Conservation (phyloP, 2,113 vertebrate genomes). For the Coracopsis vasa region DNA sequence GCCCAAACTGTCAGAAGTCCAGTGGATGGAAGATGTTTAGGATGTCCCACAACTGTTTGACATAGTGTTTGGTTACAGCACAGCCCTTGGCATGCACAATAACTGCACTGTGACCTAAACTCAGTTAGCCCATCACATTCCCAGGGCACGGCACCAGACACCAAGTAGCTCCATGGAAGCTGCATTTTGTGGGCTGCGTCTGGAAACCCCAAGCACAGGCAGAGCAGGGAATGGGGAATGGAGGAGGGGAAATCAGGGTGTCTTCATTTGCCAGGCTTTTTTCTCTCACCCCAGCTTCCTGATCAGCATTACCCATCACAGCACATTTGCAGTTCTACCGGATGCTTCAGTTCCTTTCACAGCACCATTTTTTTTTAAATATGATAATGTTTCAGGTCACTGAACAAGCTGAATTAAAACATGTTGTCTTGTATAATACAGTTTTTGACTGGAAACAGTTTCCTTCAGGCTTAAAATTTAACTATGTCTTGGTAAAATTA, state of each 20-base stretch:
- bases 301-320: neutral
- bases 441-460: neutral
- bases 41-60: neutral
- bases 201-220: fast-evolving
- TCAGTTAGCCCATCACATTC: neutral
- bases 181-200: neutral
- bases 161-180: neutral
- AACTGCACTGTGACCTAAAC: too few species aligned
- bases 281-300: neutral
- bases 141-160: fast-evolving
- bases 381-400: neutral
- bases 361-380: neutral
- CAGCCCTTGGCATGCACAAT: fast-evolving
- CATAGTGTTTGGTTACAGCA: neutral
- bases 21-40: neutral
- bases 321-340: fast-evolving
- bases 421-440: neutral
- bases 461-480: neutral
- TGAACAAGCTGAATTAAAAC: neutral
- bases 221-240: fast-evolving
- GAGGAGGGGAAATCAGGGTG: neutral
- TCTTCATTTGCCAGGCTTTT: neutral
- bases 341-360: neutral
- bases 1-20: neutral
- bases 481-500: neutral